Evolutionary conservation across 2,888 invertebrate genomes (phyloP).

Genomic region (Campopleginae sp.): DNA sequence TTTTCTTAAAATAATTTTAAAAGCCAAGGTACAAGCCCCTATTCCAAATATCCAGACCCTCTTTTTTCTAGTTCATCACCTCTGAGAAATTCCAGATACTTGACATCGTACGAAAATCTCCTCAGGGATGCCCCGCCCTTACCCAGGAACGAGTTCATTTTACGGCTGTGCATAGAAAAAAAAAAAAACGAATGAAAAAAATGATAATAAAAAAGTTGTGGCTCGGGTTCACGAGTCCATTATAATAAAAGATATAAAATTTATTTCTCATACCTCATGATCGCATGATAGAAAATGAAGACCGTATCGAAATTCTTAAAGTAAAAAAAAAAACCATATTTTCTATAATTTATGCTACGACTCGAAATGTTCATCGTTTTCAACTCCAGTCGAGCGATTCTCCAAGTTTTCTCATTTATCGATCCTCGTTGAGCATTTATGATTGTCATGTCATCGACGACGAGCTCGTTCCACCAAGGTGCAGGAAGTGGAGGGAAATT

Average conservation of each 20-base stretch:
- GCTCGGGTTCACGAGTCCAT: conserved; percentile 12
- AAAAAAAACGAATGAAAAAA: conserved; percentile 17
- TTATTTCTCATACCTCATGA: neutral
- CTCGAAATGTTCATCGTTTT: neutral
- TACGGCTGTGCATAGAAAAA: conserved; percentile 48
- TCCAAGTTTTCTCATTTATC: conserved; percentile 34
- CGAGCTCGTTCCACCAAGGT: neutral
- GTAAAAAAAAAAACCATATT: conserved; percentile 2
- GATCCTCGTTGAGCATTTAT: conserved; percentile 28
- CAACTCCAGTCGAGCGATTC: conserved; percentile 25
- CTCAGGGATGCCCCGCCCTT: conserved; percentile 28
- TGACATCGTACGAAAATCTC: conserved; percentile 39
- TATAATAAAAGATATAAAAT: conserved; percentile 48
- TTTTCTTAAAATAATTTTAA: conserved; percentile 73
- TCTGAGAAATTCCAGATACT: conserved; percentile 57
- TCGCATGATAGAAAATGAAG: conserved; percentile 5
- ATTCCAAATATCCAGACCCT: conserved; percentile 36
- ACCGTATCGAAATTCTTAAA: conserved; percentile 13
- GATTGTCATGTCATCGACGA: conserved; percentile 32
- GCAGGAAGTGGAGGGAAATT: conserved; percentile 21
- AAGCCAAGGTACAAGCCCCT: conserved; percentile 60
- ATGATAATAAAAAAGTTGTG: conserved; percentile 6
- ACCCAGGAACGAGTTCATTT: conserved; percentile 64
- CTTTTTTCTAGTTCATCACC: conserved; percentile 40
- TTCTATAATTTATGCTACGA: conserved; percentile 13